phyloP scores from a whole-genome alignment of 1,140 invertebrate genomes.

The Atopsyche davidsoni region DNA sequence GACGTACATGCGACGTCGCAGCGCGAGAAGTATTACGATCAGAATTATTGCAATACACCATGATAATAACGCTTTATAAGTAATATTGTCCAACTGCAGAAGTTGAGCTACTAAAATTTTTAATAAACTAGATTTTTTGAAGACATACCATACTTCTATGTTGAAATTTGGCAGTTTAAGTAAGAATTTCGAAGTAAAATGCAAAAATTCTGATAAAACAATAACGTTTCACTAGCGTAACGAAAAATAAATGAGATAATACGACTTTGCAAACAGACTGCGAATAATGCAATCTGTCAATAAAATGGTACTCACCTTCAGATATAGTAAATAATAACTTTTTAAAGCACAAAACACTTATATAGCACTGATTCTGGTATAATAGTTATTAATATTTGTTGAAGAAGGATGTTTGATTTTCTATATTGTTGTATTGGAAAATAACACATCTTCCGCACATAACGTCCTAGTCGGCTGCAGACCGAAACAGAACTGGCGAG shows the following conservation, averaged over 20 bases:
- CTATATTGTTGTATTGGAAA: conserved; percentile 41
- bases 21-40: conserved; percentile 6
- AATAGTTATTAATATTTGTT: conserved; percentile 11
- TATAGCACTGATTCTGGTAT: conserved; percentile 12
- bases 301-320: conserved; percentile 42
- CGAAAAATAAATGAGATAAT: background rate
- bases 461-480: conserved; percentile 39
- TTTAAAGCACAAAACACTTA: conserved; percentile 37
- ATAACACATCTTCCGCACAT: conserved; percentile 44
- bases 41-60: conserved; percentile 12
- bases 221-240: background rate
- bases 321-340: conserved; percentile 39
- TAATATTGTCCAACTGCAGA: conserved; percentile 4
- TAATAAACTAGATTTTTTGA: conserved; percentile 2
- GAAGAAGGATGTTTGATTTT: conserved; percentile 19
- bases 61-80: background rate
- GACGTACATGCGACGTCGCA: conserved; percentile 18
- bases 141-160: conserved; percentile 10
- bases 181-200: background rate
- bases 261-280: conserved; percentile 21
- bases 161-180: background rate
- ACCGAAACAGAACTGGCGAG: conserved; percentile 47
- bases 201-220: conserved; percentile 3
- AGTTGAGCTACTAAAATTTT: background rate
- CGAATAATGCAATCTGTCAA: conserved; percentile 48